phyloP scores from a whole-genome alignment of 2,113 vertebrate species.

The Heterocephalus glaber region DNA sequence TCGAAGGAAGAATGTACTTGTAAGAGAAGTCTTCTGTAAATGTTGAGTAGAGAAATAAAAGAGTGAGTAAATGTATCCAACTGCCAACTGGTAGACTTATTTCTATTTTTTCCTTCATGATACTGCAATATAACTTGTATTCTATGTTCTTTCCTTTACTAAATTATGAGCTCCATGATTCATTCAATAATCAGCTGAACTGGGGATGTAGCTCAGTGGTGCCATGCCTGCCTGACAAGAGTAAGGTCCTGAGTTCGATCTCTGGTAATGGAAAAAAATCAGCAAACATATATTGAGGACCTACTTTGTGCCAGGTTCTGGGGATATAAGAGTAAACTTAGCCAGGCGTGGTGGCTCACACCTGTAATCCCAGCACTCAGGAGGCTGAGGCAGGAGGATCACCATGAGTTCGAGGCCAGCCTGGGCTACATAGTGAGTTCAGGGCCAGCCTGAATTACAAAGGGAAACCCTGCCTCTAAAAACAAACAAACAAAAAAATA shows the following conservation, averaged over 20 bases:
- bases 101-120: slow-evolving; percentile 14
- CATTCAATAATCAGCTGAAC: not conserved
- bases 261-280: too few relatives aligned
- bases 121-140: not conserved
- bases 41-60: not conserved
- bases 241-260: too few relatives aligned
- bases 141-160: slow-evolving; percentile 19
- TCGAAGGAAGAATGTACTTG: not conserved
- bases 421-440: too few relatives aligned
- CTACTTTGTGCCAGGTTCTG: not conserved
- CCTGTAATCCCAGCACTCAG: too few relatives aligned
- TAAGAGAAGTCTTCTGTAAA: slow-evolving; percentile 9
- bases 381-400: too few relatives aligned
- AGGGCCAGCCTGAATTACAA: too few relatives aligned
- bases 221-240: too few relatives aligned
- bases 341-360: too few relatives aligned
- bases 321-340: not conserved
- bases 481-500: too few relatives aligned
- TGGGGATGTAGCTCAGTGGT: too few relatives aligned
- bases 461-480: too few relatives aligned
- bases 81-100: not conserved
- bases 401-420: too few relatives aligned
- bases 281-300: not conserved
- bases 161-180: not conserved
- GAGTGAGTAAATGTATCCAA: not conserved